Evolutionary conservation across 2,797 vertebrate genomes (phyloP).

Genomic region (Phataginus tricuspis): DNA sequence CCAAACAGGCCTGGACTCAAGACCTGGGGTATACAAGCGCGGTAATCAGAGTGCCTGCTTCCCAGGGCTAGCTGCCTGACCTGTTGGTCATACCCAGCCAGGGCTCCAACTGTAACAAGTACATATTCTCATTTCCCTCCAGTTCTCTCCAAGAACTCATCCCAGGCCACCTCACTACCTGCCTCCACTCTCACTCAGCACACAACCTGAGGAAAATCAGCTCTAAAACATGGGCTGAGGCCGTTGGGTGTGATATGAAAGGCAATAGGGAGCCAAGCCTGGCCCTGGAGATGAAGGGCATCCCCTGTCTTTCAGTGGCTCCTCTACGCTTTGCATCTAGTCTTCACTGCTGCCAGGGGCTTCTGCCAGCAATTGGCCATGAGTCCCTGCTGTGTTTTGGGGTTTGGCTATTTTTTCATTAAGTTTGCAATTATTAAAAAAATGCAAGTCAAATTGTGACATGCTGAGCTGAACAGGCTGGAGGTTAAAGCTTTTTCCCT

Average conservation of each 20-base stretch:
- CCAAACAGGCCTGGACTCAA: neutral
- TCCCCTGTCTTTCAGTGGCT: neutral
- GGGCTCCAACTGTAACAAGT: neutral
- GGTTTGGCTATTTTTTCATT: slow-evolving; percentile 79
- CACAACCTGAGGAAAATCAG: neutral
- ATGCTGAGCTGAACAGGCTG: slow-evolving; percentile 45
- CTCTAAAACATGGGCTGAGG: neutral
- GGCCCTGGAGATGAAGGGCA: neutral
- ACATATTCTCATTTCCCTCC: neutral
- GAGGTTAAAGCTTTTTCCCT: slow-evolving; percentile 76
- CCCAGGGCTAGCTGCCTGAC: neutral
- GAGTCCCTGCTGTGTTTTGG: slow-evolving; percentile 44
- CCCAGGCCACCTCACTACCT: neutral
- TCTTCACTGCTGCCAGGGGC: neutral
- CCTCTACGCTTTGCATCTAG: neutral
- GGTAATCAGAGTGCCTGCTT: neutral
- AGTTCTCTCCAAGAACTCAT: neutral
- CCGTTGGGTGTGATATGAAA: neutral
- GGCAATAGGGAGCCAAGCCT: neutral
- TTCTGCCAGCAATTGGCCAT: neutral
- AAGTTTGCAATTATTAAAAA: slow-evolving; percentile 79
- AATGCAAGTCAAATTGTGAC: slow-evolving; percentile 61
- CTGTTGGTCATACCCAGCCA: neutral
- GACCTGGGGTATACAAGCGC: neutral
- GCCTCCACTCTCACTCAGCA: too few species aligned